phyloP scores from a whole-genome alignment of 2,797 vertebrate genomes.

The Argyrosomus regius region DNA sequence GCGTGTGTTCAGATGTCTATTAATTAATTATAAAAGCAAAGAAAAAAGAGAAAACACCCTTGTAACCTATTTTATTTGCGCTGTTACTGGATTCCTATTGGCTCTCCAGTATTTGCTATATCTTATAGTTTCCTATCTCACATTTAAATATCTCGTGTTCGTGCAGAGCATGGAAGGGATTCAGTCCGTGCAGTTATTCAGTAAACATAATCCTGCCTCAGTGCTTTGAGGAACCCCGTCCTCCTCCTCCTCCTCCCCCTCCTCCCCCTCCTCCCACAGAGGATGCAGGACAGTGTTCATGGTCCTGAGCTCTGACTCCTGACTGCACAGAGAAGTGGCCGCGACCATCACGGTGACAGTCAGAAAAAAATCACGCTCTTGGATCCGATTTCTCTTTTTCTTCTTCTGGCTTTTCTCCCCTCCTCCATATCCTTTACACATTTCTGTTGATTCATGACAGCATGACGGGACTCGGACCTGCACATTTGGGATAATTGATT shows the following conservation, averaged over 20 bases:
- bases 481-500: conserved; percentile 49
- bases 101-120: not conserved
- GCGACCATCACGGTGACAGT: conserved; percentile 33
- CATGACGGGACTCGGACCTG: conserved; percentile 36
- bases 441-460: conserved; percentile 1
- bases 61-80: not conserved
- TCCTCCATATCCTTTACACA: not conserved
- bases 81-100: not conserved
- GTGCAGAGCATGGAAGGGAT: too few species aligned
- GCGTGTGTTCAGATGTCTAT: not conserved
- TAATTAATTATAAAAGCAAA: not conserved
- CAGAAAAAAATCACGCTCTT: conserved; percentile 10
- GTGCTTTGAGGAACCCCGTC: not conserved
- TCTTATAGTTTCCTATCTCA: not conserved
- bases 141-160: not conserved
- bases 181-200: not conserved
- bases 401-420: not conserved
- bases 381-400: conserved; percentile 5
- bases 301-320: conserved; percentile 61
- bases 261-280: conserved; percentile 39
- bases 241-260: conserved; percentile 17
- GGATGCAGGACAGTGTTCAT: conserved; percentile 63
- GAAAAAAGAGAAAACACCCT: not conserved
- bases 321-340: conserved; percentile 28
- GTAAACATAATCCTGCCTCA: not conserved